Conservation (phyloP, 2,888 invertebrate species). For the Pyralis farinalis region DNA sequence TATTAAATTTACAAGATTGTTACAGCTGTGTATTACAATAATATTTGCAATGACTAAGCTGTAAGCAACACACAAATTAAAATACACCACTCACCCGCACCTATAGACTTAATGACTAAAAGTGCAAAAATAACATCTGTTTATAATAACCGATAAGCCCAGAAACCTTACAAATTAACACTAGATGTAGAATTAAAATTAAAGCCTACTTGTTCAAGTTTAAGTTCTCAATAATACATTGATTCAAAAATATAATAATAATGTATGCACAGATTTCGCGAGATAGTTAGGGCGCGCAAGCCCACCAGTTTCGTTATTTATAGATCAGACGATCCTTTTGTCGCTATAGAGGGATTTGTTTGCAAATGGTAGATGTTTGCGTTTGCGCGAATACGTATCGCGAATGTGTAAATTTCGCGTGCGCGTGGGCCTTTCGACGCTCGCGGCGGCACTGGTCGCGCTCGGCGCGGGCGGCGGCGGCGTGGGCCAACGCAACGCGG, state of each 20-base stretch:
- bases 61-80: no score
- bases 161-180: conserved; percentile 30
- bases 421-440: conserved; percentile 33
- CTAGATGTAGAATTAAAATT: conserved; percentile 32
- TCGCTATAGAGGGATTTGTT: conserved; percentile 46
- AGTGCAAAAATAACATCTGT: conserved; percentile 19
- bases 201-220: conserved; percentile 39
- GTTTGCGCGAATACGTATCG: conserved; percentile 42
- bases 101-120: no score
- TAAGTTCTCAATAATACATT: conserved; percentile 39
- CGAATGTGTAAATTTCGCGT: conserved; percentile 57
- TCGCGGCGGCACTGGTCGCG: conserved; percentile 16
- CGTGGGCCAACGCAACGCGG: conserved; percentile 5
- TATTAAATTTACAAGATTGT: no score
- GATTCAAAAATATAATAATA: conserved; percentile 27
- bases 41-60: no score
- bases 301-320: conserved; percentile 47
- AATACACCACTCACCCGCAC: no score
- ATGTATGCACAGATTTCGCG: conserved; percentile 47
- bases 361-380: conserved; percentile 38
- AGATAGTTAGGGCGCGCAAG: conserved; percentile 27
- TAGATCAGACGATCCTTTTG: conserved; percentile 36
- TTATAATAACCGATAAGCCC: conserved; percentile 15
- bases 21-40: no score
- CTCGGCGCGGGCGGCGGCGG: conserved; percentile 2